These are phyloP conservation scores for Oxystoma pomonae DNA, from an alignment of 2,888 invertebrate species.

Conservation along the genomic window DNA sequence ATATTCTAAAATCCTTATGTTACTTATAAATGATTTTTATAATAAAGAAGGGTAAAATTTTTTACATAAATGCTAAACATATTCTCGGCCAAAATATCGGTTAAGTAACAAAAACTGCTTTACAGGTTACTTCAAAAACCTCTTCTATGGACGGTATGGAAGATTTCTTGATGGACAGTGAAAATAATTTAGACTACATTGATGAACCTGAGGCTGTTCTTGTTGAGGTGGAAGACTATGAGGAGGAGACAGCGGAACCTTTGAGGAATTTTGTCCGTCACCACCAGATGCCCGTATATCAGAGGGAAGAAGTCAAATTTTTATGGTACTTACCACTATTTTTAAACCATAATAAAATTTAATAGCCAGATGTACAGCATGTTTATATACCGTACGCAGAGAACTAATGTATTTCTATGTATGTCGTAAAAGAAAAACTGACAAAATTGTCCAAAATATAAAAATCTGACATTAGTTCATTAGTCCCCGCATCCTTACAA, in stretches of 20 bases:
- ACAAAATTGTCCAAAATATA: no score
- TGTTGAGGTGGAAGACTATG: constrained; percentile 77
- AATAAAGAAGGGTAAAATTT: no score
- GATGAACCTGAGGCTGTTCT: constrained; percentile 69
- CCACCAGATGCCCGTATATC: constrained; percentile 71
- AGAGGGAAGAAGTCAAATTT: constrained; percentile 58
- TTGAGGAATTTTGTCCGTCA: constrained; percentile 64
- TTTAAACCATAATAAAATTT: not conserved
- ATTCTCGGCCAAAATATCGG: no score
- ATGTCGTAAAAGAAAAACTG: no score
- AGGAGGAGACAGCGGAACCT: constrained; percentile 73
- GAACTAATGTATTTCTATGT: no score
- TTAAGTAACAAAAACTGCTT: no score
- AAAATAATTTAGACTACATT: constrained; percentile 32
- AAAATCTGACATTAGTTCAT: no score
- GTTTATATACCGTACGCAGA: no score
- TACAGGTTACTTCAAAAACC: constrained; percentile 36
- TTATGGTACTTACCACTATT: constrained; percentile 46
- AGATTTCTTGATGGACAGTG: constrained; percentile 24
- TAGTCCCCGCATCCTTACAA: no score
- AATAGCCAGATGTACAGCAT: not conserved
- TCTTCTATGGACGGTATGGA: constrained; percentile 28
- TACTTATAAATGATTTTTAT: no score
- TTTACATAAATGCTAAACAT: no score
- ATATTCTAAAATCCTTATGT: no score